phyloP scores from a whole-genome alignment of 2,888 invertebrate species.

The Erannis defoliaria region DNA sequence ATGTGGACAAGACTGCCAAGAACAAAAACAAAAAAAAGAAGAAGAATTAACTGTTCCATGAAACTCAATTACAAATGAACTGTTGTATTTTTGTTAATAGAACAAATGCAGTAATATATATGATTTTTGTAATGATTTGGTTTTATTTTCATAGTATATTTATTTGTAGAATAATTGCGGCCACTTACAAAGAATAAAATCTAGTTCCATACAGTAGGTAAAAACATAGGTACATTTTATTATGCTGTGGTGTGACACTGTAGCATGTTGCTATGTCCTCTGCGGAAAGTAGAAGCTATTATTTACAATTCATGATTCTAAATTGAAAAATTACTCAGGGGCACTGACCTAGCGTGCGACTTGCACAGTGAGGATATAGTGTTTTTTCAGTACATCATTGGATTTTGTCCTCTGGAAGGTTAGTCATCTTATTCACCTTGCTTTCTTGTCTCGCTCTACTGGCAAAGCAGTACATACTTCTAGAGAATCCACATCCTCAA shows the following conservation, averaged over 20 bases:
- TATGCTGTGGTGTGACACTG: too few relatives aligned
- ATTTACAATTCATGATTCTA: not conserved
- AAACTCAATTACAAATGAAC: conserved; percentile 27
- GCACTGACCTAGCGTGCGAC: conserved; percentile 1
- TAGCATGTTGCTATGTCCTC: not conserved
- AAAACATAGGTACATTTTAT: too few relatives aligned
- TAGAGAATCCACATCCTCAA: too few relatives aligned
- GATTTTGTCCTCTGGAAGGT: too few relatives aligned
- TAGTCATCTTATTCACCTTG: too few relatives aligned
- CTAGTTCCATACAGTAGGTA: not conserved
- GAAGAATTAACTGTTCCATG: conserved; percentile 59
- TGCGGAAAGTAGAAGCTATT: too few relatives aligned
- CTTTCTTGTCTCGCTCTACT: too few relatives aligned
- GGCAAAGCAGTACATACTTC: too few relatives aligned
- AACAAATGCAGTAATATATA: conserved; percentile 17
- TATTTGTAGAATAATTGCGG: too few relatives aligned
- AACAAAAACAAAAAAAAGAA: conserved; percentile 74
- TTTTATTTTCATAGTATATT: not conserved
- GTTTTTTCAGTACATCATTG: too few relatives aligned
- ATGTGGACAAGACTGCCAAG: conserved; percentile 75
- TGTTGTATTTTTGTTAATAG: conserved; percentile 31
- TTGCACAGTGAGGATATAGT: too few relatives aligned
- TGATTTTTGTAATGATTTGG: conserved; percentile 3
- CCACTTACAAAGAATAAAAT: not conserved
- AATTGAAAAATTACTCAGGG: conserved; percentile 15